phyloP scores from a whole-genome alignment of 30 jellyfish, hydroid and myxozoan genomes.

The Aurelia aurita complex sp. Pacific region DNA sequence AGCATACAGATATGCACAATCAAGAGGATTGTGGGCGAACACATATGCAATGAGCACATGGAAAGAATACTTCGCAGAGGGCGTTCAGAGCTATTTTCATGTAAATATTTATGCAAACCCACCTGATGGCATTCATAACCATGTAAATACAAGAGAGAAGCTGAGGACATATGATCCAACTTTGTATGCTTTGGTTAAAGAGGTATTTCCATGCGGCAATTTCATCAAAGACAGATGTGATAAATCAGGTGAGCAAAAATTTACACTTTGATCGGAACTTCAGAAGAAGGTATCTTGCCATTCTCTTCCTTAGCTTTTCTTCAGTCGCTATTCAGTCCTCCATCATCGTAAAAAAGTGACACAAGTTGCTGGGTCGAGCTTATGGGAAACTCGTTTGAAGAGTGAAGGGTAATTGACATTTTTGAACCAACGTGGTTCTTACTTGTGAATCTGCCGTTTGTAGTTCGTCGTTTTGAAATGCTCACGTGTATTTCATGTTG shows the following conservation, averaged over 20 bases:
- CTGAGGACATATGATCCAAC: conserved; percentile 63
- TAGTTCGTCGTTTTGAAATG: no score
- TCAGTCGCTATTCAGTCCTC: no score
- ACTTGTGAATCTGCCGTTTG: no score
- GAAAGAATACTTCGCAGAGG: conserved; percentile 86
- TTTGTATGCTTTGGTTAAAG: conserved; percentile 59
- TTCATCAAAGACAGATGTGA: conserved; percentile 66
- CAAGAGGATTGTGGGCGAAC: conserved; percentile 74
- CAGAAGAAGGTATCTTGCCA: no score
- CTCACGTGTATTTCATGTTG: no score
- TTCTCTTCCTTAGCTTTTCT: no score
- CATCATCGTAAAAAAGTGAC: no score
- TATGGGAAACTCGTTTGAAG: no score
- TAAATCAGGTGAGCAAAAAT: conserved; percentile 40
- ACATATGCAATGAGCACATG: conserved; percentile 86
- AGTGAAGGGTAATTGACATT: no score
- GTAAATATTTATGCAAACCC: conserved; percentile 71
- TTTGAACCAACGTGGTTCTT: no score
- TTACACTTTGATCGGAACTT: no score
- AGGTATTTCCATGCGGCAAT: conserved; percentile 85
- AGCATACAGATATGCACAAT: conserved; percentile 68
- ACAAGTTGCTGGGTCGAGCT: no score
- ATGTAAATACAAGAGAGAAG: conserved; percentile 64
- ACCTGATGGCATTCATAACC: conserved; percentile 72
- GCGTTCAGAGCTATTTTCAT: conserved; percentile 73